A percentile compares a stretch with the other conserved stretches of the same genome.
Evolutionary conservation across 1,140 invertebrate species (phyloP).

Genomic region (Apis florea): DNA sequence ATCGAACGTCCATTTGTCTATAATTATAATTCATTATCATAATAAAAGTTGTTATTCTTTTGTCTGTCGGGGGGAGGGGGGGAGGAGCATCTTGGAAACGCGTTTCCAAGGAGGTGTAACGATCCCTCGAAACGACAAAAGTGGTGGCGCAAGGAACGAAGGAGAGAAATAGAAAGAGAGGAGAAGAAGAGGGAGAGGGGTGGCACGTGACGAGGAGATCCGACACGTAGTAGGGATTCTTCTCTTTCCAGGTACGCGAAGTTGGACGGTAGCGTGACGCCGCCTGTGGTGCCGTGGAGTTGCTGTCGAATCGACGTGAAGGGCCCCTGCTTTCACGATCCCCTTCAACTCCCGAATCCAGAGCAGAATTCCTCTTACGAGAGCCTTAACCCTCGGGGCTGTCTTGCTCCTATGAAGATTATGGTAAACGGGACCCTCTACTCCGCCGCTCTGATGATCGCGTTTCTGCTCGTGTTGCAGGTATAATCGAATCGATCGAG

Average conservation of each 20-base stretch:
- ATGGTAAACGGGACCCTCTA: slow-evolving; percentile 55
- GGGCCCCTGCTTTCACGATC: slow-evolving; percentile 60
- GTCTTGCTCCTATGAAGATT: slow-evolving; percentile 54
- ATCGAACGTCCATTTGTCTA: no score
- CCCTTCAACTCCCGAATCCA: slow-evolving; percentile 62
- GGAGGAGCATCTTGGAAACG: neutral
- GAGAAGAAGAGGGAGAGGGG: neutral
- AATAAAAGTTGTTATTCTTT: no score
- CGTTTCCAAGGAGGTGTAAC: neutral
- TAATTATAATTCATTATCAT: no score
- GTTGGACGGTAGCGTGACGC: slow-evolving; percentile 60
- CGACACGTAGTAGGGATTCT: slow-evolving; percentile 37
- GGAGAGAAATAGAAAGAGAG: neutral
- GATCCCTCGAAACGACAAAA: neutral
- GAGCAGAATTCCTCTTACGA: slow-evolving; percentile 63
- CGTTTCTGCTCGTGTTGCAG: slow-evolving; percentile 57
- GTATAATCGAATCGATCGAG: slow-evolving; percentile 28
- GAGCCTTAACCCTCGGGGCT: slow-evolving; percentile 53
- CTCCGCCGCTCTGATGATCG: slow-evolving; percentile 48
- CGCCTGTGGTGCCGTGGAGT: slow-evolving; percentile 52
- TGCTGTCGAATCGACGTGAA: slow-evolving; percentile 62
- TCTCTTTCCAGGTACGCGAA: slow-evolving; percentile 52
- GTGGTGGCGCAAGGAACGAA: neutral
- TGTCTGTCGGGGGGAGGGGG: no score
- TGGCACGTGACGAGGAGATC: slow-evolving; percentile 42